Conservation (phyloP, 2,888 invertebrate species). For the Spodoptera picta region DNA sequence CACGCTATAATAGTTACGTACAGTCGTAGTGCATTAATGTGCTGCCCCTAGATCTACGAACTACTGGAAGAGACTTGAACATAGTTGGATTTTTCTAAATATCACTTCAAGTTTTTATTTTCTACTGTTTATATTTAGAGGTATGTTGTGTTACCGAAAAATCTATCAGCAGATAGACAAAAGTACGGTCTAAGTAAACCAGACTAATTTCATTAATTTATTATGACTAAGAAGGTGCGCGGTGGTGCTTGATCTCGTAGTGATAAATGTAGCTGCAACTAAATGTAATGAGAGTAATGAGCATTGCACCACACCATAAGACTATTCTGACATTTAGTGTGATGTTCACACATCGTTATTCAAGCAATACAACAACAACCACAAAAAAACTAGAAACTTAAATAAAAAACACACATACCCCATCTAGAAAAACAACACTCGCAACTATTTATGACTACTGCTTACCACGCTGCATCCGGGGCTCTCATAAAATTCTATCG, state of each 20-base stretch:
- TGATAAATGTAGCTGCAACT: too few relatives aligned
- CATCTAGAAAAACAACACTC: constrained; percentile 63
- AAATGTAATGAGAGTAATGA: too few relatives aligned
- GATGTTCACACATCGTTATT: not conserved
- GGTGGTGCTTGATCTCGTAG: too few relatives aligned
- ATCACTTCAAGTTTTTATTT: too few relatives aligned
- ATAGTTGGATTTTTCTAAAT: not conserved
- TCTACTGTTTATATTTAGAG: too few relatives aligned
- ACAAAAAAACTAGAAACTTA: not conserved
- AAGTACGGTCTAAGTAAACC: too few relatives aligned
- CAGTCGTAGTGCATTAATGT: constrained; percentile 83
- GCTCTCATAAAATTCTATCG: constrained; percentile 87
- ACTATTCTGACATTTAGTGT: not conserved
- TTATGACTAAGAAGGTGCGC: too few relatives aligned
- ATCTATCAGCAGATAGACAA: too few relatives aligned
- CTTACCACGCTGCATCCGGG: constrained; percentile 82
- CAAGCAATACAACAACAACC: not conserved
- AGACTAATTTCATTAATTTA: too few relatives aligned
- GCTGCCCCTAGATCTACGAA: constrained; percentile 32
- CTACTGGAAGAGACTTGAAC: constrained; percentile 49
- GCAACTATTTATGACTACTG: constrained; percentile 81
- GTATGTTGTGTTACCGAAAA: too few relatives aligned
- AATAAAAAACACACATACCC: constrained; percentile 20
- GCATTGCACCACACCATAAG: not conserved
- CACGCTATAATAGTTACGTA: constrained; percentile 81